Evolutionary conservation across 2,113 vertebrate genomes (phyloP), one percentile per base, ranked within the genome.

Genomic region (Elanus axillaris): DNA sequence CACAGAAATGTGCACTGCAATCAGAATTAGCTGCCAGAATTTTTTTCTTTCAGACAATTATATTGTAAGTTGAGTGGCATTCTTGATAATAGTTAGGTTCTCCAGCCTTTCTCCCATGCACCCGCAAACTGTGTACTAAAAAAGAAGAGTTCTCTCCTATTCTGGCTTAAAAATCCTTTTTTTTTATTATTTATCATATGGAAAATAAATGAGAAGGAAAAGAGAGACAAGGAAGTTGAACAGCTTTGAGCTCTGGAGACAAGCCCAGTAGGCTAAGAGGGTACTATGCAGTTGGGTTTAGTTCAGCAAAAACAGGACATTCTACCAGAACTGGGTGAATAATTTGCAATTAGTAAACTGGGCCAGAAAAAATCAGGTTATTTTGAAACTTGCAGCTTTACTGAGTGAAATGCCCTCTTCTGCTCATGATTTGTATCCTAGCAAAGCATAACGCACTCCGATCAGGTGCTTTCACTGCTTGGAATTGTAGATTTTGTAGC

Each of bases 1-100:
- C 92, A 92, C 60, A 95, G 93, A 97, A 97, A 96, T 95, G 95
- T 96, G 93, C 94, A 83, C 82, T 88, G 94, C 97, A 97, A 97
- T 97, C 93, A 97, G 88, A 97, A 97, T 96, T 93, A 96, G 92
- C 94, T 95, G 94, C 95, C 96, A 97, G 90, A 92, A 2, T 56
- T 85, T 73, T 67, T 87, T 95, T 53, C 50, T 88, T 78, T 75
- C 68, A 78, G 81, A 94, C 87, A 97, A 96, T 96, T 94, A 94
- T 92, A 96, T 94, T 91, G 82, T 90, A 86, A 93, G 93, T 95
- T 94, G 91, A 96, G 73, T 94, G 93, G 59, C 91, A 67, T 95
- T 86, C 86, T 84, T 88, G 84, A 93, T 86, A 94, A 90, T 23
- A 81, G 55, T 77, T 93, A 67, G 60, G 36, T 74, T 85, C 42